These are phyloP conservation scores for Meriones unguiculatus DNA, from an alignment of 2,113 vertebrate species.

Conservation along the genomic window DNA sequence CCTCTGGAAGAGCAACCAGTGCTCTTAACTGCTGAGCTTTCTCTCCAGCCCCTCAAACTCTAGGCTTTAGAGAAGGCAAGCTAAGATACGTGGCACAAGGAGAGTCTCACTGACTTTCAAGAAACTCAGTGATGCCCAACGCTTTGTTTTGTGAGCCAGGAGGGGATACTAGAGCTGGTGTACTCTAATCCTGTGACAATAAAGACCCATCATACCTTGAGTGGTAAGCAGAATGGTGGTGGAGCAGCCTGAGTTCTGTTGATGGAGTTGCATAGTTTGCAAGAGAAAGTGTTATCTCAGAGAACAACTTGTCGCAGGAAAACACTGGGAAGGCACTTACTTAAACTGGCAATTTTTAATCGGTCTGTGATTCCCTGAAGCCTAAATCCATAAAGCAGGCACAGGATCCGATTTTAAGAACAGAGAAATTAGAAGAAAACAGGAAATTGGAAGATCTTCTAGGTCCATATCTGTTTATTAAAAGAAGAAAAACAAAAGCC, in stretches of 20 bases:
- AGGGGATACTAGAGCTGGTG: not conserved
- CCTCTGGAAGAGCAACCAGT: not conserved
- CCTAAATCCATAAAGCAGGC: not conserved
- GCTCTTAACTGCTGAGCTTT: too few relatives aligned
- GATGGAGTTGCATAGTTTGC: not conserved
- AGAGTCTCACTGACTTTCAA: not conserved
- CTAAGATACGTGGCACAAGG: not conserved
- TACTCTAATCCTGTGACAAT: not conserved
- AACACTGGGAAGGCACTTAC: not conserved
- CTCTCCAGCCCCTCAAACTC: not conserved
- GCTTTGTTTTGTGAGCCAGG: not conserved
- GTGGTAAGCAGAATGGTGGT: not conserved
- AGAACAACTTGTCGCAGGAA: not conserved
- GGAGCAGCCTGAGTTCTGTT: not conserved
- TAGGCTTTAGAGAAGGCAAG: conserved; percentile 13
- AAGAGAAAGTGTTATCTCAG: conserved; percentile 13
- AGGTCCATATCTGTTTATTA: not conserved
- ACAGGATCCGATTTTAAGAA: not conserved
- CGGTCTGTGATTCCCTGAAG: not conserved
- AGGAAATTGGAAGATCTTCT: not conserved
- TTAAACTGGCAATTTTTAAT: not conserved
- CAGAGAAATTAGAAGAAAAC: not conserved
- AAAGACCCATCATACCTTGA: not conserved
- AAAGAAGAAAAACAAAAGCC: not conserved
- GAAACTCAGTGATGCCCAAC: not conserved